phyloP scores from a whole-genome alignment of 2,113 vertebrate genomes.

The Zosterops lateralis region DNA sequence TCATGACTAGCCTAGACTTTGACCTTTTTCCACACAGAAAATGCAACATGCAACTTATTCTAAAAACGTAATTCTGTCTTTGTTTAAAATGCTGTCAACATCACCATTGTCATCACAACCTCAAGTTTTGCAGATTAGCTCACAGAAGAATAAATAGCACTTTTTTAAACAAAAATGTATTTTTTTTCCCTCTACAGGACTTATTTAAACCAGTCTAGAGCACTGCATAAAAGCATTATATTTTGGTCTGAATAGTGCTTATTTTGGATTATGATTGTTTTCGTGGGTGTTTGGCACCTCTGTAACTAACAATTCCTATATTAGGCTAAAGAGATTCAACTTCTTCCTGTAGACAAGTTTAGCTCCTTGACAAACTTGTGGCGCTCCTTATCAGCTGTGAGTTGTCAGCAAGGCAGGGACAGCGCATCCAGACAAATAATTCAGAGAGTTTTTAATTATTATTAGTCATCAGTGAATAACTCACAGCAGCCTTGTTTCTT shows the following conservation, averaged over 20 bases:
- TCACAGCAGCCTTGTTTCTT: not conserved
- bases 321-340: not conserved
- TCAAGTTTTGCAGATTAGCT: not conserved
- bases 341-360: not conserved
- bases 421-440: not conserved
- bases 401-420: not conserved
- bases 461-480: slow-evolving; percentile 1
- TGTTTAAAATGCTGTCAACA: not conserved
- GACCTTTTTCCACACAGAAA: not conserved
- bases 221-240: not conserved
- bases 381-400: not conserved
- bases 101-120: not conserved
- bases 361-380: not conserved
- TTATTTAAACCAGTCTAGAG: not conserved
- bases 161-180: not conserved
- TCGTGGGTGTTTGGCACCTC: not conserved
- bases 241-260: not conserved
- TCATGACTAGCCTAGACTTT: not conserved
- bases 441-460: not conserved
- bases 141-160: not conserved
- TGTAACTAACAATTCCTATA: not conserved
- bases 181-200: not conserved
- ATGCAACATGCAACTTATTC: not conserved
- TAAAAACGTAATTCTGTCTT: not conserved
- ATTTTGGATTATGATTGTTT: slow-evolving; percentile 1